Evolutionary conservation across 1,140 invertebrate genomes (phyloP).

Genomic region (Matsumurasca onukii): DNA sequence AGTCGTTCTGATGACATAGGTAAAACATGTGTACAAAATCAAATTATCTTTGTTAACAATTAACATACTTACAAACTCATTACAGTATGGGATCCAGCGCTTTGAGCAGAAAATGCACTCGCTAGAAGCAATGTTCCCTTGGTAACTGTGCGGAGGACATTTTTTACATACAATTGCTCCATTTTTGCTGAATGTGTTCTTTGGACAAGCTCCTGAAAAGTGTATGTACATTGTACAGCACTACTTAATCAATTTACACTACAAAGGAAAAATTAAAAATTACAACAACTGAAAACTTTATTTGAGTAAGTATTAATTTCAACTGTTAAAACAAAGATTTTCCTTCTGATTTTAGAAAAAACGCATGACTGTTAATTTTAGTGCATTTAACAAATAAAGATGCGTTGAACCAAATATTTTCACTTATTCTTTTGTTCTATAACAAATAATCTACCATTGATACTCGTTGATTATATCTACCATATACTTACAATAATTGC

Average conservation of each 20-base stretch:
- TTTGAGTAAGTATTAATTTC: not conserved
- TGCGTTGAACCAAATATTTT: not conserved
- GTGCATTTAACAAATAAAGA: not conserved
- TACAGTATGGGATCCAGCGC: not conserved
- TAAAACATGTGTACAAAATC: too few species aligned
- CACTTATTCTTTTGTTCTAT: not conserved
- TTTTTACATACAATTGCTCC: not conserved
- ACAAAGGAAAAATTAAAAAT: not conserved
- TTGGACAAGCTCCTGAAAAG: not conserved
- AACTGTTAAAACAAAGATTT: not conserved
- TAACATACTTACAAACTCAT: not conserved
- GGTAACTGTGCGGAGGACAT: not conserved
- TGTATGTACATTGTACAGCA: not conserved
- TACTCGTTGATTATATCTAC: too few species aligned
- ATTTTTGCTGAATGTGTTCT: not conserved
- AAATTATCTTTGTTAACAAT: too few species aligned
- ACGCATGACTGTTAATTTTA: not conserved
- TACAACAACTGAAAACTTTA: not conserved
- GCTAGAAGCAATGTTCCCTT: not conserved
- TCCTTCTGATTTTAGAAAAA: not conserved
- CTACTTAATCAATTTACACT: not conserved
- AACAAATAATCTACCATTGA: too few species aligned
- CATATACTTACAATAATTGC: too few species aligned
- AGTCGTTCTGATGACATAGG: too few species aligned
- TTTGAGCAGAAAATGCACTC: not conserved